A percentile compares a stretch with the other conserved stretches of the same genome.
Evolutionary conservation across 2,113 vertebrate genomes (phyloP).

Genomic region (Bucco capensis): DNA sequence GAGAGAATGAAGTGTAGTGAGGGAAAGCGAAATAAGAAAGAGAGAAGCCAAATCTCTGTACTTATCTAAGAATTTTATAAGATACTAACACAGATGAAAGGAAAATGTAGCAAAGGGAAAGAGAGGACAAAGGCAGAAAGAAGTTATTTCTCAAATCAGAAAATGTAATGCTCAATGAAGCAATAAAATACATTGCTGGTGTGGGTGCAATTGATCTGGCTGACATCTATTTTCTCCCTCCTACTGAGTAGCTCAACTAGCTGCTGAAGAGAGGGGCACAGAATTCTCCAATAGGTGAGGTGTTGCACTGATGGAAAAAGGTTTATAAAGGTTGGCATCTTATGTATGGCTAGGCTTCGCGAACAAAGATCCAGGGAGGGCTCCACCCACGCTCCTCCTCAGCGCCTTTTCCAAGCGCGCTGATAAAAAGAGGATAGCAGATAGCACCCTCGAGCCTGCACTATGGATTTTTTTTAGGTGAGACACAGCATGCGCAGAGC

Average conservation of each 20-base stretch:
- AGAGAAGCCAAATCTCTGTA: neutral
- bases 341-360: no score
- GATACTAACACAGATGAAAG: neutral
- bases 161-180: neutral
- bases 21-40: neutral
- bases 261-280: neutral
- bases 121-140: neutral
- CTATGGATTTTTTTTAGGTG: no score
- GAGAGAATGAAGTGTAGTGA: neutral
- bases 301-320: neutral
- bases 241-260: neutral
- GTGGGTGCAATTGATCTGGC: accelerated
- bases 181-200: neutral
- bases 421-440: no score
- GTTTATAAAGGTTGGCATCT: neutral
- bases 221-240: neutral
- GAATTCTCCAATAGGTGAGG: neutral
- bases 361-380: no score
- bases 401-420: no score
- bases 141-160: neutral
- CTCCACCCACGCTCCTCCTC: no score
- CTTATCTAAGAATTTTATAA: neutral
- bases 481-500: no score
- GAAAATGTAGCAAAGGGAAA: neutral
- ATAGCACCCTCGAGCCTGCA: no score